Evolutionary conservation across 2,113 vertebrate species (phyloP), one percentile per base, ranked within the genome.

Genomic region (Tonatia bakeri): DNA sequence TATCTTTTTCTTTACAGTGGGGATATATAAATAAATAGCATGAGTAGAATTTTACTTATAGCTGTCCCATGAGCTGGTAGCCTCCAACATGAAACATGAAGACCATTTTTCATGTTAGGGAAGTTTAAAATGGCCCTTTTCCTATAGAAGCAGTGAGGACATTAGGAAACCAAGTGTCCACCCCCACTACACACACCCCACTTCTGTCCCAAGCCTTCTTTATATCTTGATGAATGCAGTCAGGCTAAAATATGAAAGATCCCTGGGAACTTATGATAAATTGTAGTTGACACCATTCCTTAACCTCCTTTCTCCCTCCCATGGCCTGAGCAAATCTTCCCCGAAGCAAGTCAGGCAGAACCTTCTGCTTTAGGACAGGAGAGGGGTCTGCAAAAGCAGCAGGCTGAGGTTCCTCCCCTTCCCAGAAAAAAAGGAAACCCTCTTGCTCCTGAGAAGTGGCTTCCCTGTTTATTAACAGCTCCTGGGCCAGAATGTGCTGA

Each of bases 381-480:
- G 7, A 52, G 19, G 1, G 1, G 7, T 26, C 50, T 38, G 20
- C 52, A 50, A 20, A 67, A 83, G 56, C 2, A 40, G 14, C 52
- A 91, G 38, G 7, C 20, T 28, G 3, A 40, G 2, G 7, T 33
- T 33, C 40, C 43, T 22, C 22, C 13, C 0, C 38, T 85, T 26
- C 40, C 56, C 50, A 14, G 14, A 36, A 52, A 72, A 76, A 76
- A 19, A 64, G 45, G 36, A 79, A 17, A 5, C 2, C 69, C 33
- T 70, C 52, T 70, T 59, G 19, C 47, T 50, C 4, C 17, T 40
- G 4, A 81, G 13, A 87, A 89, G 10, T 5, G 0, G 0, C 16
- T 67, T 38, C 5, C 28, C 11, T 1, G 1, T 45, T 19, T 14
- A 4, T 0, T 6, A 3, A 12, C 3, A 26, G 47, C 22, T 50